Base-by-base conservation (phyloP, 2,888 invertebrate species). In the Limenitis camilla region DNA sequence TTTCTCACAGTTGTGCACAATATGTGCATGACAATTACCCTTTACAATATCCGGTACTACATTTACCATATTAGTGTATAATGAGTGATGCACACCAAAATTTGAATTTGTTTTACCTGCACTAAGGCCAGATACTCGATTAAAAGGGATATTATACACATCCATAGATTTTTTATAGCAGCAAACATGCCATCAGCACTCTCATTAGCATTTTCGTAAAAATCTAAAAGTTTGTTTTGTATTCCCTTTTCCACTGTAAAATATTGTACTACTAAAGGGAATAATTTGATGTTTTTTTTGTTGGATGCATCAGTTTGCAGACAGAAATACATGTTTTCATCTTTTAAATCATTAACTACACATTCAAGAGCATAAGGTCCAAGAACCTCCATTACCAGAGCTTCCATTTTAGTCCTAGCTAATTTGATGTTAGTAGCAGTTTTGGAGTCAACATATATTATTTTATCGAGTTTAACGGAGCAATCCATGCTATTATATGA, bases 31-130 rank as follows among this genome's bases (percentile, higher is more conserved):
- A n/a, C n/a, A n/a, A n/a, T n/a, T n/a, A n/a, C n/a, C n/a, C 32
- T 32, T 32, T 7, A 32, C 32, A 5, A 32, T 6, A 32, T 32
- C 32, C 5, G 32, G 32, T 6, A 32, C 32, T 32, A 32, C 32
- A 6, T 7, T 5, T 32, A 6, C 32, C 5, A 32, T 32, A 32
- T 32, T 32, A 6, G 5, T 32, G 7, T 32, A 32, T 7, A 32
- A 7, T 6, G 32, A 32, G 7, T 32, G 32, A 7, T 32, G 32
- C 7, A 32, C 7, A 32, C 32, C 32, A 32, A 32, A 32, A 32
- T 32, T 32, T 7, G 67, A 59, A 64, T 70, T 72, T 6, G 56
- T 58, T 56, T 71, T 69, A 44, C 69, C 70, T 44, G 69, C 70
- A 62, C 70, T 72, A 8, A 72, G 43, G 4, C 63, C 65, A 61